These are phyloP conservation scores for Heliconius ethilla DNA, from an alignment of 2,888 invertebrate species.

Conservation along the genomic window DNA sequence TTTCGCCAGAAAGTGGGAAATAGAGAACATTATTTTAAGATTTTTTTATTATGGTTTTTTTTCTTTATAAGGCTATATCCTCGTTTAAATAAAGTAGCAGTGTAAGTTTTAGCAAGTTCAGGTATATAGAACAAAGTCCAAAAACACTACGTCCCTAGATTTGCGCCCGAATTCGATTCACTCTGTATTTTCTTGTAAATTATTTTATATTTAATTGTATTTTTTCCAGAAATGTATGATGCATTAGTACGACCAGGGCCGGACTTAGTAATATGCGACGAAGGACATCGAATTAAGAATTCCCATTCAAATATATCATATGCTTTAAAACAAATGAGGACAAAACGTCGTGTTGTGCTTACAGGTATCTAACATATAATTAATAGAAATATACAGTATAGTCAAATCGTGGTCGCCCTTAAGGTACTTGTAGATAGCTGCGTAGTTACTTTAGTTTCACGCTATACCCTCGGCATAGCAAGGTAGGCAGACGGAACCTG, in stretches of 20 bases:
- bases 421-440: background rate
- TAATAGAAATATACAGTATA: background rate
- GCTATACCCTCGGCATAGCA: too few species aligned
- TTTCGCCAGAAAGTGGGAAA: background rate
- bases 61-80: too few species aligned
- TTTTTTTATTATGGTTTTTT: too few species aligned
- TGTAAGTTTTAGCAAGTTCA: too few species aligned
- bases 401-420: background rate
- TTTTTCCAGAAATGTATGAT: constrained; percentile 87
- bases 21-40: background rate
- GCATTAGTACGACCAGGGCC: constrained; percentile 95
- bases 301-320: constrained; percentile 98
- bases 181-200: background rate
- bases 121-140: background rate
- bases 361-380: constrained; percentile 82
- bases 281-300: constrained; percentile 99
- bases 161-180: background rate
- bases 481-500: too few species aligned
- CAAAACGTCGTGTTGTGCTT: constrained; percentile 95
- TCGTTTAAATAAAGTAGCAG: too few species aligned
- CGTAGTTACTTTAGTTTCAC: too few species aligned
- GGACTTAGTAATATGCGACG: constrained; percentile 96
- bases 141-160: background rate
- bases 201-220: background rate
- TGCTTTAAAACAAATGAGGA: constrained; percentile 96